phyloP scores from a whole-genome alignment of 2,888 invertebrate species.

The Prosapia bicincta region DNA sequence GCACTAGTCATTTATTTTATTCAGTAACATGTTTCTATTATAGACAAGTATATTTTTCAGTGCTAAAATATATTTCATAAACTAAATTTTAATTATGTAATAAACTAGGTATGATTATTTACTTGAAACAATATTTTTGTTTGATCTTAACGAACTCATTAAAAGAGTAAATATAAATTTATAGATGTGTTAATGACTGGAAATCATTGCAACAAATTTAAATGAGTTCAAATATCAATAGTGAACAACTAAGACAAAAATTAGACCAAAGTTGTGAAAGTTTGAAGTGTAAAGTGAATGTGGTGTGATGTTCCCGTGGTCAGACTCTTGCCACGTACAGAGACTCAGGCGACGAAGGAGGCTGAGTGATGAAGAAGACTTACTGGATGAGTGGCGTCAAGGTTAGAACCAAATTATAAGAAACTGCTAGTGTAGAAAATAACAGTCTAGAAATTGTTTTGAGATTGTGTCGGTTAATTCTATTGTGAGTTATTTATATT shows the following conservation, averaged over 20 bases:
- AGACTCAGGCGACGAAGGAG: conserved; percentile 31
- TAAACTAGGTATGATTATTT: too few relatives aligned
- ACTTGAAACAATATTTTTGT: too few relatives aligned
- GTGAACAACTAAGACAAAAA: not conserved
- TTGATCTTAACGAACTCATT: too few relatives aligned
- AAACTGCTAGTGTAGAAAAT: not conserved
- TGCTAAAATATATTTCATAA: too few relatives aligned
- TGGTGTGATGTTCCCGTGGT: conserved; percentile 38
- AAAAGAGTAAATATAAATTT: too few relatives aligned
- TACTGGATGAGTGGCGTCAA: conserved; percentile 37
- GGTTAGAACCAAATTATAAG: conserved; percentile 25
- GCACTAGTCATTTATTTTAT: too few relatives aligned
- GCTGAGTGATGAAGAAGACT: conserved; percentile 34
- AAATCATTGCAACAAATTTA: too few relatives aligned
- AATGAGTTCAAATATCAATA: not conserved
- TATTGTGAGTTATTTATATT: not conserved
- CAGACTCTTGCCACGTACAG: conserved; percentile 33
- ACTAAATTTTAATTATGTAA: too few relatives aligned
- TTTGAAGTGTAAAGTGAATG: conserved; percentile 4
- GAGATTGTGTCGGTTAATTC: too few relatives aligned
- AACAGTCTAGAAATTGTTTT: not conserved
- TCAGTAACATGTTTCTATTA: too few relatives aligned
- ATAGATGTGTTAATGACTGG: too few relatives aligned
- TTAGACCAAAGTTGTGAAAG: not conserved
- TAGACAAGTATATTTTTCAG: too few relatives aligned